Evolutionary conservation across 1,140 invertebrate species (phyloP).

Genomic region (Bombus difficillimus): DNA sequence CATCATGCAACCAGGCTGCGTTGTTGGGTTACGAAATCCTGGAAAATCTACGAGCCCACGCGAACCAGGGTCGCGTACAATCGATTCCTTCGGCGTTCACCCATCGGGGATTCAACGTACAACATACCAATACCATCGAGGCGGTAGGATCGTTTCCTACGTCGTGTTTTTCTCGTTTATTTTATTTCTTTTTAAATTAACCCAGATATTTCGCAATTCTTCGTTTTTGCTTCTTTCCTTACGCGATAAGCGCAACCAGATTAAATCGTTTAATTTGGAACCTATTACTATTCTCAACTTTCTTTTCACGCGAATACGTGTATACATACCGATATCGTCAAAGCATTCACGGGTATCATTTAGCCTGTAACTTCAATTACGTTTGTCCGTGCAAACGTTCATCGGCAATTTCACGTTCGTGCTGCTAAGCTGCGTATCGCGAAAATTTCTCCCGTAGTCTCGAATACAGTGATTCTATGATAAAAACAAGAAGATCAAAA

Average conservation of each 20-base stretch:
- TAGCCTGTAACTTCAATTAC: neutral
- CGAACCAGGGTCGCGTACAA: conserved; percentile 7
- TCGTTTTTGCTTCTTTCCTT: too few species aligned
- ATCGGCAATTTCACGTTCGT: neutral
- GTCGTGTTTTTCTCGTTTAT: neutral
- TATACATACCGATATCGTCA: too few species aligned
- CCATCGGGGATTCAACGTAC: neutral
- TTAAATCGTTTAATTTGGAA: neutral
- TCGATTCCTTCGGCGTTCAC: neutral
- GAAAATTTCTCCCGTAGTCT: neutral
- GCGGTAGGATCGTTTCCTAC: neutral
- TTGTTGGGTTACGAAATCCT: conserved; percentile 69
- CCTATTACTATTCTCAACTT: too few species aligned
- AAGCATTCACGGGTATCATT: neutral
- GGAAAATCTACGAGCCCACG: conserved; percentile 65
- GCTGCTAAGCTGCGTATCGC: neutral
- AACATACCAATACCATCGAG: neutral
- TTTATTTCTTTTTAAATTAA: neutral
- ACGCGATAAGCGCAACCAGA: fast-evolving
- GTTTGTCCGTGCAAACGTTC: neutral
- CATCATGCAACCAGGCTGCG: conserved; percentile 58
- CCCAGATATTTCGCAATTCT: neutral
- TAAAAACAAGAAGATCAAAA: neutral
- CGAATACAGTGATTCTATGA: neutral
- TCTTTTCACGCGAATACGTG: too few species aligned